phyloP scores from a whole-genome alignment of 2,888 invertebrate genomes.

The Ligdia adustata region DNA sequence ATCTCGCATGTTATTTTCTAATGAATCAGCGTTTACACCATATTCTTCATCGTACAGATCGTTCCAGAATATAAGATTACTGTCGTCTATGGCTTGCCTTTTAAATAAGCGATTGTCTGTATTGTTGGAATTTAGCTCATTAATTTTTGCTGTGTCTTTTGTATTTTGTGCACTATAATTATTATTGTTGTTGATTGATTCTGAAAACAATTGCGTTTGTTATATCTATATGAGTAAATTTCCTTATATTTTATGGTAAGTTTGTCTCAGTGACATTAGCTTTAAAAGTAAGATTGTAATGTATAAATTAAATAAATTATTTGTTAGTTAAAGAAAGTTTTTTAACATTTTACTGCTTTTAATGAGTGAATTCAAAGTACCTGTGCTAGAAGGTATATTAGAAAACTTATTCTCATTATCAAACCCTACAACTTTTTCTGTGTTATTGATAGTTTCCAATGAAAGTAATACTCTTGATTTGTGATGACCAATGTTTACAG shows the following conservation, averaged over 20 bases:
- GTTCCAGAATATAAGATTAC: slow-evolving; percentile 65
- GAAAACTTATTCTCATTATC: neutral
- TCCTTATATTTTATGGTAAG: no score
- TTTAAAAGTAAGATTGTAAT: no score
- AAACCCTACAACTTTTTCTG: slow-evolving; percentile 5
- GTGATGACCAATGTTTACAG: neutral
- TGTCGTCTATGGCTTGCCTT: slow-evolving; percentile 49
- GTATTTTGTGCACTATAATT: neutral
- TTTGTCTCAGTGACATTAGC: no score
- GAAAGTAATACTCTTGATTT: neutral
- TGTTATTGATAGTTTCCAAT: slow-evolving; percentile 24
- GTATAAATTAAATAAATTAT: no score
- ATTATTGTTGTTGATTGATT: neutral
- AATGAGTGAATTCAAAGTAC: no score
- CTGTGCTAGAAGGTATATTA: slow-evolving; percentile 8
- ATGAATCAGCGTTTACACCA: slow-evolving; percentile 52
- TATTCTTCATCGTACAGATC: slow-evolving; percentile 74
- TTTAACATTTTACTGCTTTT: no score
- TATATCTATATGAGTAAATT: no score
- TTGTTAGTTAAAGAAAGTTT: no score
- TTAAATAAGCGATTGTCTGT: slow-evolving; percentile 49
- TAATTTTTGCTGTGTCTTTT: neutral
- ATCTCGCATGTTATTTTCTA: slow-evolving; percentile 47
- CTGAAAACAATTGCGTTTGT: no score
- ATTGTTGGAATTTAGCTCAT: slow-evolving; percentile 7